Conservation (phyloP, 2,797 vertebrate genomes). For the Lepilemur ruficaudatus region DNA sequence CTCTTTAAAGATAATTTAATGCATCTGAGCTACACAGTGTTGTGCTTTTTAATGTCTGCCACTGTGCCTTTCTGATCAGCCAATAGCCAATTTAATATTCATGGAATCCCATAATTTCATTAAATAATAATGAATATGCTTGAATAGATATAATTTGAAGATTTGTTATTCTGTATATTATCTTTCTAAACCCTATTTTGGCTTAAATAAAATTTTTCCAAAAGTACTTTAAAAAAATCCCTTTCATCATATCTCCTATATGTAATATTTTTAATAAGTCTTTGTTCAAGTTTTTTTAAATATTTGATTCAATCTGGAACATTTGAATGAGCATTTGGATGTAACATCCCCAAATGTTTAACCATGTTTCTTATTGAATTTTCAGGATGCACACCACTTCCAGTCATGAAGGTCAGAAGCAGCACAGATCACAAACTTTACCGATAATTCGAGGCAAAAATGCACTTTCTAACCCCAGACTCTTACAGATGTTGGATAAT, state of each 20-base stretch:
- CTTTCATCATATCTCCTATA: not conserved
- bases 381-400: constrained; percentile 94
- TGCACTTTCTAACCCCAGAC: constrained; percentile 95
- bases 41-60: not conserved
- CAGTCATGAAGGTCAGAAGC: constrained; percentile 93
- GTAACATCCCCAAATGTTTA: not conserved
- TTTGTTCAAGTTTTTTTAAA: not conserved
- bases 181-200: constrained; percentile 15
- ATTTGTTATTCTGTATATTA: not conserved
- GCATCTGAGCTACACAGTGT: not conserved
- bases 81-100: not conserved
- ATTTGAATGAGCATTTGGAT: not conserved
- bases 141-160: not conserved
- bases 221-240: not conserved
- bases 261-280: not conserved
- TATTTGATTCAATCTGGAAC: not conserved
- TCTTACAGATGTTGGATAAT: constrained; percentile 96
- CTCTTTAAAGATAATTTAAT: not conserved
- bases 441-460: constrained; percentile 98
- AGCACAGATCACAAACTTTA: constrained; percentile 96
- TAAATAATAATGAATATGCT: not conserved
- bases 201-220: constrained; percentile 9
- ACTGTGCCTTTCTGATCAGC: not conserved
- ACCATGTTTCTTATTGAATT: constrained; percentile 45
- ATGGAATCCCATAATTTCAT: not conserved